Evolutionary conservation across 1,140 invertebrate genomes (phyloP), one percentile per base, ranked within the genome.

Genomic region (Aphaenogaster floridana): DNA sequence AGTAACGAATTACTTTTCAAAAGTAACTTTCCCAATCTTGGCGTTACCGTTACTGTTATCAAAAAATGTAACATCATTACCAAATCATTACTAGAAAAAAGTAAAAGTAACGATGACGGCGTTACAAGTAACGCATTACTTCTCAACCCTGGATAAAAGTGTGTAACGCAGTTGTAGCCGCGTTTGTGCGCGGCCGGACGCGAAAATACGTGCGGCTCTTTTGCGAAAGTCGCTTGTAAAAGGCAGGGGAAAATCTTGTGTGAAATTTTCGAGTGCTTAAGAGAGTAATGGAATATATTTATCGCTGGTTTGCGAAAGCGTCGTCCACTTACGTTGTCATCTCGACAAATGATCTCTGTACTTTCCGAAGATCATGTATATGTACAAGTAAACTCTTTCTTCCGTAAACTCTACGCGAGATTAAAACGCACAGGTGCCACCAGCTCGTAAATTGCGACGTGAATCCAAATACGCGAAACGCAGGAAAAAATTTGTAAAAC

Each of bases 331-430:
- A 48, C 11, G 15, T 45, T 59, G 28, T 83, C 48, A 69, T 54
- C 64, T 7, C 15, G 36, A 84, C n/a, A 28, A 17, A 28, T 61
- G 69, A 84, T 74, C 54, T 74, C 52, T 83, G 28, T 72, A 48
- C 17, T 74, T 50, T 57, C 39, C 39, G 28, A 57, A 71, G 21
- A 8, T 83, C 52, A 59, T 83, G 21, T 39, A 9, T 69, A 48
- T 42, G 15, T 61, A 72, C 9, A 17, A 36, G 11, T 28, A 39
- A 64, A 36, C 7, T 61, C 36, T 71, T 17, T 57, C 13, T 48
- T 54, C 21, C 42, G 63, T 50, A 39, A 76, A 61, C 13, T 45
- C 36, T n/a, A 28, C 66, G 54, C 68, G 69, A 84, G 59, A 61
- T 61, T 39, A 21, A 59, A 84, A 74, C 39, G 17, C 68, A 45